A percentile compares a stretch with the other conserved stretches of the same genome.
These are phyloP conservation scores for Pocillopora verrucosa DNA, from an alignment of 64 coral and sea anemone genomes.

Conservation along the genomic window DNA sequence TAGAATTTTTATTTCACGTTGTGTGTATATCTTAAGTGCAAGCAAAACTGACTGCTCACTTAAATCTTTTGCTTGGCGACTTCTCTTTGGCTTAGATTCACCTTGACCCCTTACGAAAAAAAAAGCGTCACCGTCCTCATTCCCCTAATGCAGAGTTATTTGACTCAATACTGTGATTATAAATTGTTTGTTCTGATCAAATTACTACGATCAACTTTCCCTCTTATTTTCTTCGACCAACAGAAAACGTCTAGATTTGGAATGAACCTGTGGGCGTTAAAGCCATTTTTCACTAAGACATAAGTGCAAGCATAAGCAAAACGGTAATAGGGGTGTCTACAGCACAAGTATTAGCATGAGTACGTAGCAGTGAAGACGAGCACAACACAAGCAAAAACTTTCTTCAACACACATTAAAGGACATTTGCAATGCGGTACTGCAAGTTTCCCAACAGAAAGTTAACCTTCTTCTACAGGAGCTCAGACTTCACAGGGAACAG, in stretches of 20 bases:
- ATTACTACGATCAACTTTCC: background rate
- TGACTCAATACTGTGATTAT: no score
- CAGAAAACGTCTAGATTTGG: background rate
- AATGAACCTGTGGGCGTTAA: slow-evolving; percentile 3
- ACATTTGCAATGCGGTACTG: no score
- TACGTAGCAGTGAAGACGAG: background rate
- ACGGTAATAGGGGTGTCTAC: background rate
- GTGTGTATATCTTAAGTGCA: slow-evolving; percentile 6
- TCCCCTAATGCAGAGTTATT: no score
- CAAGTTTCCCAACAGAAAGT: background rate
- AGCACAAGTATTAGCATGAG: slow-evolving; percentile 4
- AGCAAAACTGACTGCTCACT: background rate
- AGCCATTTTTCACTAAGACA: background rate
- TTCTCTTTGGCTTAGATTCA: no score
- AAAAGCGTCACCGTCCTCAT: no score
- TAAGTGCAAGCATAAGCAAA: slow-evolving; percentile 6
- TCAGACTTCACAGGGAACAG: background rate
- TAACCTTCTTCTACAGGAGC: background rate
- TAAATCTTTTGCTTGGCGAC: no score
- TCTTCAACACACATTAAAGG: no score
- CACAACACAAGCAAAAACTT: slow-evolving; percentile 10
- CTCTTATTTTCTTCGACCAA: slow-evolving; percentile 4
- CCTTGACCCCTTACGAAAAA: no score
- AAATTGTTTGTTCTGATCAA: background rate
- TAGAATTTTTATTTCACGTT: background rate